phyloP scores from a whole-genome alignment of 2,888 invertebrate species.

The Hyles lineata region DNA sequence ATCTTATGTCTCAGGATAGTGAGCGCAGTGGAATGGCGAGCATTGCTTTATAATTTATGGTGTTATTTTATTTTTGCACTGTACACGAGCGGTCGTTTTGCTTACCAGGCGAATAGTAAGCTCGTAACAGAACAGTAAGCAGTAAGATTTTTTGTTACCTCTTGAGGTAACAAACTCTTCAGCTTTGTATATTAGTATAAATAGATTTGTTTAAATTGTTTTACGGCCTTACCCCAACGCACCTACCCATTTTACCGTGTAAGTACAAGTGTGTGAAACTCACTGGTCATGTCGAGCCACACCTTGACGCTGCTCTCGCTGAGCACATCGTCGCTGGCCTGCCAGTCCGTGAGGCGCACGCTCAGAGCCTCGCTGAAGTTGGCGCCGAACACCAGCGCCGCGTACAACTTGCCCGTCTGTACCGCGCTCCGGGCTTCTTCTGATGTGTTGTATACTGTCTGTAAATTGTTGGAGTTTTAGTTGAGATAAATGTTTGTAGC shows the following conservation, averaged over 20 bases:
- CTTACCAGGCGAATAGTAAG: no score
- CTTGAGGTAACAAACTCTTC: no score
- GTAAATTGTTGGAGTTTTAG: constrained; percentile 28
- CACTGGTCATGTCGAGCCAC: constrained; percentile 91
- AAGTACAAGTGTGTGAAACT: constrained; percentile 44
- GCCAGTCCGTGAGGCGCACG: constrained; percentile 84
- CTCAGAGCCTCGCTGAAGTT: constrained; percentile 90
- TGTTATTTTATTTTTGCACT: no score
- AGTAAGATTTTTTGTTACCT: no score
- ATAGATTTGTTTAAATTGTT: no score
- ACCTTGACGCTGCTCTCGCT: constrained; percentile 87
- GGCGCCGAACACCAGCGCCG: constrained; percentile 86
- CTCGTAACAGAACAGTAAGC: not conserved
- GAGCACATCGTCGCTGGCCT: constrained; percentile 82
- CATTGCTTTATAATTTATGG: no score
- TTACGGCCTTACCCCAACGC: no score
- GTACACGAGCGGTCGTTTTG: no score
- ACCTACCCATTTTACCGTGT: no score
- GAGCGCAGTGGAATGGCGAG: no score
- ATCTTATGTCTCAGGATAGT: no score
- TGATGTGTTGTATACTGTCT: constrained; percentile 65
- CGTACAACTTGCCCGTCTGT: constrained; percentile 60
- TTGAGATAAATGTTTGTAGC: not conserved
- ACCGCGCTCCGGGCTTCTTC: constrained; percentile 65
- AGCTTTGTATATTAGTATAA: no score